A percentile compares a stretch with the other conserved stretches of the same genome.
phyloP scores from a whole-genome alignment of 2,888 invertebrate genomes.

The Gymnosoma rotundatum region DNA sequence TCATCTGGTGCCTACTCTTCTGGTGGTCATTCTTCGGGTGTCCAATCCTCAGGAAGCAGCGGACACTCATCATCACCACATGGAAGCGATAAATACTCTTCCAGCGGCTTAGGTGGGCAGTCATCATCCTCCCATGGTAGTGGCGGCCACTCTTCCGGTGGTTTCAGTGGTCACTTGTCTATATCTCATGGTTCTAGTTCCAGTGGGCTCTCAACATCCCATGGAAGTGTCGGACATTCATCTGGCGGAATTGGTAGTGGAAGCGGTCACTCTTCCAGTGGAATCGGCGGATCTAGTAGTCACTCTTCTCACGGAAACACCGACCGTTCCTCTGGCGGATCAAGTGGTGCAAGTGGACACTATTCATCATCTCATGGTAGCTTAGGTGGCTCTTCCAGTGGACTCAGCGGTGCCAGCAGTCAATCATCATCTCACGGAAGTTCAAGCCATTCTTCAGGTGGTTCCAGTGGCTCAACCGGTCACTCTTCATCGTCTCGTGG shows the following conservation, averaged over 20 bases:
- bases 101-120: background rate
- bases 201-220: background rate
- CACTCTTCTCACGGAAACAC: background rate
- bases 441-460: background rate
- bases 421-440: too few relatives aligned
- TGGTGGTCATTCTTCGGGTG: background rate
- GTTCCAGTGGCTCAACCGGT: background rate
- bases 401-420: too few relatives aligned
- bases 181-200: background rate
- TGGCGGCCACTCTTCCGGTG: background rate
- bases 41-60: background rate
- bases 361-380: background rate
- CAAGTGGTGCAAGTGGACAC: background rate
- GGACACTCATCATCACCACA: slow-evolving; percentile 4
- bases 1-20: background rate
- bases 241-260: background rate
- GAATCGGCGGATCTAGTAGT: too few relatives aligned
- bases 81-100: background rate
- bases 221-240: background rate
- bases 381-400: background rate
- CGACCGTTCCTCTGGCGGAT: too few relatives aligned
- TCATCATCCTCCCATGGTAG: background rate
- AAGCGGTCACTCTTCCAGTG: background rate
- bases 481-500: slow-evolving; percentile 5
- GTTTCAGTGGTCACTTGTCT: background rate